phyloP scores from a whole-genome alignment of 92 coral and sea anemone species.

The Epizoanthus illoricatus region DNA sequence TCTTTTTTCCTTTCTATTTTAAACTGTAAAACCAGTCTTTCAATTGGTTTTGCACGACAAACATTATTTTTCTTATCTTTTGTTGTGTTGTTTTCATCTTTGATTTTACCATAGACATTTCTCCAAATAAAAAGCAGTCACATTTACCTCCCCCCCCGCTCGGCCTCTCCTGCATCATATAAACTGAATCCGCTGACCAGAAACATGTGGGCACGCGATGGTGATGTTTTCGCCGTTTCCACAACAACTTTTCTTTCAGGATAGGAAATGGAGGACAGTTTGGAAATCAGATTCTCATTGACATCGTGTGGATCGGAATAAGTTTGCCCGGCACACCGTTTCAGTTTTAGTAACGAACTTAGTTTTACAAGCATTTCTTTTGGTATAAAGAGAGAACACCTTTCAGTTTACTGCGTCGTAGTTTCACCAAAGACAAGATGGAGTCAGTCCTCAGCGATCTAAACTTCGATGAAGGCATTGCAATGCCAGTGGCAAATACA shows the following conservation, averaged over 20 bases:
- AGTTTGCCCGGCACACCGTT: not conserved
- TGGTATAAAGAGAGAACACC: too few species aligned
- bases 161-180: not conserved
- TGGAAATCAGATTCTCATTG: not conserved
- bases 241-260: conserved; percentile 64
- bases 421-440: conserved; percentile 57
- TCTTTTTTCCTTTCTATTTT: too few species aligned
- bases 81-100: too few species aligned
- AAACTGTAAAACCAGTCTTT: too few species aligned
- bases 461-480: conserved; percentile 98
- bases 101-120: too few species aligned
- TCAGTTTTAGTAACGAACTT: too few species aligned
- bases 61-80: too few species aligned
- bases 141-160: not conserved
- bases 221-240: conserved; percentile 72
- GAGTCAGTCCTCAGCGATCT: conserved; percentile 84
- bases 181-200: conserved; percentile 35
- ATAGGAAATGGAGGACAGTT: not conserved
- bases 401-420: not conserved
- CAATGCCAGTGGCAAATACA: conserved; percentile 93
- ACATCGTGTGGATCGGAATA: not conserved
- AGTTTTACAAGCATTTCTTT: too few species aligned
- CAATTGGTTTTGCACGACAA: too few species aligned
- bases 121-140: not conserved
- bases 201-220: conserved; percentile 36